Base-by-base conservation (phyloP, 2,888 invertebrate species). In the Cephus runcator region DNA sequence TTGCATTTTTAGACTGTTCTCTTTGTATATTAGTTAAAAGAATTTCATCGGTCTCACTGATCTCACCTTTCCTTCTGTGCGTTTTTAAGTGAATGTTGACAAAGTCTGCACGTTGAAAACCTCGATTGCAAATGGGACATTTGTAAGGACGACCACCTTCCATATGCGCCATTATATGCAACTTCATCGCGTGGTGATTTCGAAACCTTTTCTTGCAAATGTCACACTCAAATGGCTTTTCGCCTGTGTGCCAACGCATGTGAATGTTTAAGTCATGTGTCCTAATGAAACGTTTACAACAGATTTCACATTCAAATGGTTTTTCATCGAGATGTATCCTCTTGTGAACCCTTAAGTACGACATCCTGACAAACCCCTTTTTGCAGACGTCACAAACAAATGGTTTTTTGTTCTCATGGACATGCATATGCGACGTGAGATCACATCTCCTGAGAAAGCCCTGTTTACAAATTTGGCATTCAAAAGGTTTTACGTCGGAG, bases 1-100 rank as follows among this genome's bases (percentile, higher is more conserved):
- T 71, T 71, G 71, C 11, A 71, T 30, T 71, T 15, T 71, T 71
- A 4, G 71, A 31, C 12, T 33, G 71, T 15, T 71, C 31, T 31
- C 3, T 31, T 33, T 31, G 11, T 15, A 31, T n/a, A 23, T 15
- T 71, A 34, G 31, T 34, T 34, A 71, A 34, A 31, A 71, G 71
- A 71, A 71, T 31, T 71, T 71, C 12, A 34, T 71, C 31, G 12
- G 12, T 33, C 1, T 71, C 71, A 34, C 34, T 71, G 71, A 33
- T 71, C 71, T 71, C 71, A 31, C 71, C 71, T 71, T 71, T 71
- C 23, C 71, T 71, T 34, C 71, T 71, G 71, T 71, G 71, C 71
- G 71, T 71, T 34, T 31, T 71, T 15, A 71, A 33, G 9, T 71
- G 71, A 34, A 71, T 34, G 3, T 31, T 71, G 1, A 71, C 71